phyloP scores from a whole-genome alignment of 2,888 invertebrate species.

The Ametastegia equiseti region DNA sequence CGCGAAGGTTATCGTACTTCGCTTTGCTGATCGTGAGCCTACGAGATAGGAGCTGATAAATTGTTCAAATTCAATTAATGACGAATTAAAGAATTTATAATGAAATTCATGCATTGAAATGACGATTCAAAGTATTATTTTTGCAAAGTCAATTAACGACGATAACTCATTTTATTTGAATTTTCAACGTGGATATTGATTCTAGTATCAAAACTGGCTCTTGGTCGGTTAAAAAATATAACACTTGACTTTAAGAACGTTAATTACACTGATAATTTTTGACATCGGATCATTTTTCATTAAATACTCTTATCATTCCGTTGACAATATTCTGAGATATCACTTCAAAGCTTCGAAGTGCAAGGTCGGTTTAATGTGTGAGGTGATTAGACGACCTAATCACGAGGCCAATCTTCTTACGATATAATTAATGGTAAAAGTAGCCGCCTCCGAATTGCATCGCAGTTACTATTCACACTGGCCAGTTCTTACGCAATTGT shows the following conservation, averaged over 20 bases:
- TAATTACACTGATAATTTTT: neutral
- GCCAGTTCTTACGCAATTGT: neutral
- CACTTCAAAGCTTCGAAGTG: slow-evolving; percentile 18
- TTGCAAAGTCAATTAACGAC: neutral
- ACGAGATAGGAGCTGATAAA: slow-evolving; percentile 22
- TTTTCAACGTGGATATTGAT: neutral
- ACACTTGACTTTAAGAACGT: neutral
- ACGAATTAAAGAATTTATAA: neutral
- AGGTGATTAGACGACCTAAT: neutral
- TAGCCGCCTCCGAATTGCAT: neutral
- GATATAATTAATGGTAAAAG: neutral
- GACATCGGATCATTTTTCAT: slow-evolving; percentile 17
- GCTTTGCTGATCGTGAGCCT: neutral
- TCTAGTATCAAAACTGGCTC: too few relatives aligned
- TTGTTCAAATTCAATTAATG: slow-evolving; percentile 21
- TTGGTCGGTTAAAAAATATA: neutral
- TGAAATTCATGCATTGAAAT: neutral
- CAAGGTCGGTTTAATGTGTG: neutral
- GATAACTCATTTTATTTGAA: neutral
- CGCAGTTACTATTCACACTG: neutral
- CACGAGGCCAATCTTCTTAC: neutral
- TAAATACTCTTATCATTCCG: slow-evolving; percentile 16
- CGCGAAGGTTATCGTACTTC: slow-evolving; percentile 19
- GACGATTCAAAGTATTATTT: neutral
- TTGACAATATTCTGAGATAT: neutral